Conservation (phyloP, 2,113 vertebrate genomes). For the Gymnogyps californianus region DNA sequence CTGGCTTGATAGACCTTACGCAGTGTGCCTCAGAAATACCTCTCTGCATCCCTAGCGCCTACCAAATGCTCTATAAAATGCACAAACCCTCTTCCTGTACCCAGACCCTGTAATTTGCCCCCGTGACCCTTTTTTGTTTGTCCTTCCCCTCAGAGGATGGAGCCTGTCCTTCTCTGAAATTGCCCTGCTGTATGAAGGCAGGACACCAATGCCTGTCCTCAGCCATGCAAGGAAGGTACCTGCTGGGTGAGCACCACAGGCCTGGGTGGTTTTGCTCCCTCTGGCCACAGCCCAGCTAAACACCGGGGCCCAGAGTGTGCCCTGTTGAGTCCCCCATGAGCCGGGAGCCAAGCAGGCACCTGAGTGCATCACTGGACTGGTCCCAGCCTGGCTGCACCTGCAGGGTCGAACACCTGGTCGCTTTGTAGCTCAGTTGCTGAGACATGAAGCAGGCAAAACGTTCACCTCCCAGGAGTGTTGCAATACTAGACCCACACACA, state of each 20-base stretch:
- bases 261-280: neutral
- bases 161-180: neutral
- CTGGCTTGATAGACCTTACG: neutral
- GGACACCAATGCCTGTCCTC: neutral
- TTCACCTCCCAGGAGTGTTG: neutral
- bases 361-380: neutral
- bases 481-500: neutral
- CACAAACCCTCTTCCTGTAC: neutral
- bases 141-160: neutral
- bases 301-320: rapidly evolving
- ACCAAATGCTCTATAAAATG: neutral
- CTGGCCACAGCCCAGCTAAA: neutral
- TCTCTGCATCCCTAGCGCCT: neutral
- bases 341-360: no score
- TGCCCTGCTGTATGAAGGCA: neutral
- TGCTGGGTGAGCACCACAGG: rapidly evolving
- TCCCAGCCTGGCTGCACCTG: neutral
- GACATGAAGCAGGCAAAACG: neutral
- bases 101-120: neutral
- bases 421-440: neutral
- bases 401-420: rapidly evolving
- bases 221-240: neutral
- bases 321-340: rapidly evolving
- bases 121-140: neutral
- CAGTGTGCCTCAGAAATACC: neutral